These are phyloP conservation scores for Psilanteris sp. DNA, from an alignment of 1,140 invertebrate genomes.

Conservation along the genomic window DNA sequence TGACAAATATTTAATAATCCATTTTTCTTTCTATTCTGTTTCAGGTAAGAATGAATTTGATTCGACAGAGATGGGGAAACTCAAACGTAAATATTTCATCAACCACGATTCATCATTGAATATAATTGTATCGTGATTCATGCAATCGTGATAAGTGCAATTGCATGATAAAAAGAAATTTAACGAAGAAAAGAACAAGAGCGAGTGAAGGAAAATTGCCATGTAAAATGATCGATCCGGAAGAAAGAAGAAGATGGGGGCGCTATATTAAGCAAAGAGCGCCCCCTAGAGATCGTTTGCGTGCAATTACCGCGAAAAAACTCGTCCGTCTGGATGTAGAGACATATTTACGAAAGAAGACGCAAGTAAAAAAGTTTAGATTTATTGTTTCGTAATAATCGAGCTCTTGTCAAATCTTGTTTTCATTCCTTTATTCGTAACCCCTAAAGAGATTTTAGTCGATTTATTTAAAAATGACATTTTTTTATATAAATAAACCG, in stretches of 20 bases:
- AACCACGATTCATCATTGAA: constrained; percentile 37
- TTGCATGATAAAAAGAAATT: constrained; percentile 46
- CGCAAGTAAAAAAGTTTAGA: too few relatives aligned
- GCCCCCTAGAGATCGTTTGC: constrained; percentile 43
- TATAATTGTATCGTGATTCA: constrained; percentile 55
- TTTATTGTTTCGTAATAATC: too few relatives aligned
- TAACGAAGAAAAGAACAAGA: constrained; percentile 1
- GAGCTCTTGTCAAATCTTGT: too few relatives aligned
- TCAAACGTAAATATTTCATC: constrained; percentile 25
- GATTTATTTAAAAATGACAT: too few relatives aligned
- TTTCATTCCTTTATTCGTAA: too few relatives aligned
- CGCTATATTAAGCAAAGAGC: constrained; percentile 27
- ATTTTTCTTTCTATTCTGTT: constrained; percentile 35
- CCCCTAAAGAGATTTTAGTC: too few relatives aligned
- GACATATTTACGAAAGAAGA: too few relatives aligned
- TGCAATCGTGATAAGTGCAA: constrained; percentile 44
- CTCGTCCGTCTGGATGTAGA: too few relatives aligned
- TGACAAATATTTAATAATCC: too few relatives aligned
- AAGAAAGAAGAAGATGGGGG: constrained; percentile 26
- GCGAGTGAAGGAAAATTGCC: constrained; percentile 18
- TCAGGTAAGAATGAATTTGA: constrained; percentile 35
- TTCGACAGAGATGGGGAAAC: constrained; percentile 1
- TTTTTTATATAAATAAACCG: too few relatives aligned
- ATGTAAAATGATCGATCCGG: constrained; percentile 52
- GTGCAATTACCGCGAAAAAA: constrained; percentile 26